Base-by-base conservation (phyloP, 2,888 invertebrate species). In the Nymphalis c-album region DNA sequence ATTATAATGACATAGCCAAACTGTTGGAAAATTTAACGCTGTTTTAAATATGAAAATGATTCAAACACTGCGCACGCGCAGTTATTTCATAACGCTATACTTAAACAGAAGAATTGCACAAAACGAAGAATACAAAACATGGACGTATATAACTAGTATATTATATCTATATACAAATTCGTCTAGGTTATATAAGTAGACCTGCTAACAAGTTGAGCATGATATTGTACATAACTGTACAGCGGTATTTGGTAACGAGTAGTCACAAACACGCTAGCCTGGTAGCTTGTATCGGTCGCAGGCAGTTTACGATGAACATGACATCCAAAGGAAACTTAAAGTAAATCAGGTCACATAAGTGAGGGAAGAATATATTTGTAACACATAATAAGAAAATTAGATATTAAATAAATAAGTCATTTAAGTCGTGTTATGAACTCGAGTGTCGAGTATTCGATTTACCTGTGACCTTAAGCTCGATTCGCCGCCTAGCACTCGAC, bases 311-410 rank as follows among this genome's bases (percentile, higher is more conserved):
- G 77, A 64, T 70, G 67, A 71, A 72, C 63, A 63, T 63, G 46
- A 67, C 46, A 65, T 71, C 64, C 67, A 70, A 71, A 70, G 68
- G 83, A 86, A 87, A 88, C 91, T 91, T 91, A 91, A 88, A 88
- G 85, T 88, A 91, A 91, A 91, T 91, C 91, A 91, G 91, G 91
- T 92, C 91, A 91, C 91, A 91, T 84, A 88, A 91, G 88, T 87
- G 87, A 89, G 86, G 84, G 84, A 85, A 72, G 67, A 58, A 63
- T 69, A 57, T 57, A 57, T 57, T 57, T 40, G 18, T 67, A 63
- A 84, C 83, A 84, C 82, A 80, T 75, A 79, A 75, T 78, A 70
- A 75, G 53, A 17, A 72, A 72, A 73, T 68, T 73, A 72, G 70
- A 71, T 70, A 69, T 71, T 74, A 75, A 76, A 75, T 73, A 77